These are phyloP conservation scores for Heliocidaris tuberculata DNA, from an alignment of 35 echinoderm and acorn worm species.

Conservation along the genomic window DNA sequence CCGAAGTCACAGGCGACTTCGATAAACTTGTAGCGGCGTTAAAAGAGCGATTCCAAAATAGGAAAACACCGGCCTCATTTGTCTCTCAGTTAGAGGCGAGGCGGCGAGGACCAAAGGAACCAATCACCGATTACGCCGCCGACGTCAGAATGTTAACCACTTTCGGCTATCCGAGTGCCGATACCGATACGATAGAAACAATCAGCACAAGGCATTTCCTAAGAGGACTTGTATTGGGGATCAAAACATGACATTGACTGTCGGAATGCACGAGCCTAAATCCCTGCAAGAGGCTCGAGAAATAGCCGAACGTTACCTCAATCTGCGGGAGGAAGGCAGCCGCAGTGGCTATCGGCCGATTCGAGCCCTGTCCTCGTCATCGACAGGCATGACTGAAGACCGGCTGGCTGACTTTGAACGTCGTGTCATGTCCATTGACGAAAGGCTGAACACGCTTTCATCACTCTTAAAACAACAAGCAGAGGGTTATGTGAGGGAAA, in stretches of 20 bases:
- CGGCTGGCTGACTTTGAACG: neutral
- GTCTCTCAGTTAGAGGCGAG: neutral
- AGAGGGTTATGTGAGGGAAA: no score
- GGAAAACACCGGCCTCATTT: neutral
- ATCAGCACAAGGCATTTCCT: neutral
- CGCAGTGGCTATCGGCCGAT: no score
- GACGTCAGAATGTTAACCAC: neutral
- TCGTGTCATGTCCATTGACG: neutral
- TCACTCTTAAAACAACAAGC: no score
- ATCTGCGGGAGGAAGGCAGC: no score
- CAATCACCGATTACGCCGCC: neutral
- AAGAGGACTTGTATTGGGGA: neutral
- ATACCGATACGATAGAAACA: neutral
- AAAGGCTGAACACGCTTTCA: no score
- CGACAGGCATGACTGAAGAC: neutral
- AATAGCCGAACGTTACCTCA: no score
- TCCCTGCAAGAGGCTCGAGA: conserved; percentile 11
- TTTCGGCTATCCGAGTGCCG: neutral
- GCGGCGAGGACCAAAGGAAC: neutral
- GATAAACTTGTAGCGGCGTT: neutral
- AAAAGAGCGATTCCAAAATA: neutral
- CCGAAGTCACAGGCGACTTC: neutral
- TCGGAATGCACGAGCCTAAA: conserved; percentile 21
- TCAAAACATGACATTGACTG: neutral
- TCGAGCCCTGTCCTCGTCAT: no score